Percentiles rank a stretch among this genome's conserved stretches.
phyloP scores from a whole-genome alignment of 2,113 vertebrate genomes.

The Bufo bufo region DNA sequence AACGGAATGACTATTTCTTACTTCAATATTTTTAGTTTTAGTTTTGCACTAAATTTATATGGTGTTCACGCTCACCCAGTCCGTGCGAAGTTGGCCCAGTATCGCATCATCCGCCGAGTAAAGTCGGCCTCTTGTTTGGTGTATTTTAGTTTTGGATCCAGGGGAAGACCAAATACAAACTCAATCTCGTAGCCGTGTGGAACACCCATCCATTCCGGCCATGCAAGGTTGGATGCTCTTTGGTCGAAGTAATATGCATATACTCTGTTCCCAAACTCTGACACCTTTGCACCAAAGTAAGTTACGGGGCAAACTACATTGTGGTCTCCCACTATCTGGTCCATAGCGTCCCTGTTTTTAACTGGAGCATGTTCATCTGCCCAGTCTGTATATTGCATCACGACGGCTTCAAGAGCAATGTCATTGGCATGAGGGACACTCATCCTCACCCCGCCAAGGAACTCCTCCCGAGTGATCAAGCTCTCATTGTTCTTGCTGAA shows the following conservation, averaged over 20 bases:
- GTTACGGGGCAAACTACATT: constrained; percentile 89
- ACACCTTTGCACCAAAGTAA: constrained; percentile 79
- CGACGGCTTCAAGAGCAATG: constrained; percentile 86
- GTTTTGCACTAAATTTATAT: background rate
- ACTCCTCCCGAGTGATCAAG: constrained; percentile 86
- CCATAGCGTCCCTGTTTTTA: constrained; percentile 88
- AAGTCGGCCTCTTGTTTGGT: constrained; percentile 82
- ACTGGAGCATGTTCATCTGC: constrained; percentile 82
- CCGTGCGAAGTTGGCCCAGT: constrained; percentile 92
- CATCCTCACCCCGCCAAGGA: constrained; percentile 84
- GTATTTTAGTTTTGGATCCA: constrained; percentile 85
- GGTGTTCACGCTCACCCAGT: constrained; percentile 70
- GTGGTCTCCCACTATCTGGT: constrained; percentile 90
- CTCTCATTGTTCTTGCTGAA: constrained; percentile 94
- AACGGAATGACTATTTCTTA: background rate
- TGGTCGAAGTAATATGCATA: constrained; percentile 90
- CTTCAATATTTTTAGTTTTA: background rate
- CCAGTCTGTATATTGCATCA: constrained; percentile 93
- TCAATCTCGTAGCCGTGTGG: constrained; percentile 95
- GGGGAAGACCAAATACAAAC: constrained; percentile 89
- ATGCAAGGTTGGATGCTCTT: constrained; percentile 85
- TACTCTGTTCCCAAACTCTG: constrained; percentile 73
- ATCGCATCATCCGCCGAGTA: constrained; percentile 87
- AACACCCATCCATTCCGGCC: constrained; percentile 95
- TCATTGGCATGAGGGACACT: constrained; percentile 89